Evolutionary conservation across 1,140 invertebrate species (phyloP).

Genomic region (Acromyrmex heyeri): DNA sequence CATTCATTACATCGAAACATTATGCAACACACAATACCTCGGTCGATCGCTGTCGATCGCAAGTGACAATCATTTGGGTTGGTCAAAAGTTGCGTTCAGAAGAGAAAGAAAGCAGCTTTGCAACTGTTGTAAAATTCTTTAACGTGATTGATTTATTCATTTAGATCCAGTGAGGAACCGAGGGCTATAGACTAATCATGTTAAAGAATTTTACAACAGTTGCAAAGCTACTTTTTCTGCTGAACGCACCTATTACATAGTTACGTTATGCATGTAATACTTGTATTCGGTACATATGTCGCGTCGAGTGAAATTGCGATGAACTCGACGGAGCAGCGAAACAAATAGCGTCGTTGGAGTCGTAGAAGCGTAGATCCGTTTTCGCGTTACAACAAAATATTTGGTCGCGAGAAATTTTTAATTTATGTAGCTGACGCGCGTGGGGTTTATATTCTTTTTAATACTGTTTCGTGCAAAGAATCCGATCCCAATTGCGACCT

Average conservation of each 20-base stretch:
- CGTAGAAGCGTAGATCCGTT: conserved; percentile 3
- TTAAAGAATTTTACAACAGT: no score
- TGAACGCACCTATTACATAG: no score
- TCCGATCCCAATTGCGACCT: neutral
- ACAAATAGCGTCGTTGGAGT: conserved; percentile 40
- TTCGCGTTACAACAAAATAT: conserved; percentile 36
- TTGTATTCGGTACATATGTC: neutral
- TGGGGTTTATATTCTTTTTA: conserved; percentile 7
- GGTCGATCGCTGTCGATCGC: conserved; percentile 31
- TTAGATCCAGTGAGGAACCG: no score
- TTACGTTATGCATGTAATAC: neutral
- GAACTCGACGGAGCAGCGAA: conserved; percentile 19
- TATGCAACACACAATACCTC: neutral
- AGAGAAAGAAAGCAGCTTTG: no score
- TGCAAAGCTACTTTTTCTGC: no score
- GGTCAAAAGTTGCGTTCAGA: no score
- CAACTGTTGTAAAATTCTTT: no score
- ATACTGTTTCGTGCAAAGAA: neutral
- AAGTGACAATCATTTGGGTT: conserved; percentile 20
- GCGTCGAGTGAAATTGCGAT: conserved; percentile 32
- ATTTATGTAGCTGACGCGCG: conserved; percentile 49
- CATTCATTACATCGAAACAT: neutral
- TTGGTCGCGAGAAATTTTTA: conserved; percentile 39
- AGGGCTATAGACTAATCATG: no score
- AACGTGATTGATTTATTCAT: no score